A percentile compares a stretch with the other conserved stretches of the same genome.
These are phyloP conservation scores for Pocillopora grandis DNA, from an alignment of 92 coral and sea anemone genomes.

Conservation along the genomic window DNA sequence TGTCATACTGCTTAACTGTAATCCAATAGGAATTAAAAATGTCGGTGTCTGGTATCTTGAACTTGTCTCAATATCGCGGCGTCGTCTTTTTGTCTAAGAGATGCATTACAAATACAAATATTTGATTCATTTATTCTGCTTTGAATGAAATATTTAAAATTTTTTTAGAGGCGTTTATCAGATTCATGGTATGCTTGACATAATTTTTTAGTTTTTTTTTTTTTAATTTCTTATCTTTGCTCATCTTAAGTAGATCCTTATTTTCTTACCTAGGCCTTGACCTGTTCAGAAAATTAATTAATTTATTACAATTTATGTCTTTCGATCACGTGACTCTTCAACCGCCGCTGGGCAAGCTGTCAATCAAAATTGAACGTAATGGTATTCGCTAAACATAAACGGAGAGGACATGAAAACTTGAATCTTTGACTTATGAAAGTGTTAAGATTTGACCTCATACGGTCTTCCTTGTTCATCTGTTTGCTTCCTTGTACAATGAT, in stretches of 20 bases:
- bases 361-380: conserved; percentile 38
- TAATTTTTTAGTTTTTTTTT: background rate
- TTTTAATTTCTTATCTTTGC: background rate
- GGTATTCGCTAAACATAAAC: conserved; percentile 27
- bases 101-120: conserved; percentile 3
- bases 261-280: background rate
- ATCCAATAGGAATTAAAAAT: background rate
- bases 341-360: conserved; percentile 34
- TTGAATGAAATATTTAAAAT: background rate
- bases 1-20: background rate
- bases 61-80: background rate
- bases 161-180: background rate
- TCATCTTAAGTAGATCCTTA: background rate
- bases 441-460: conserved; percentile 61
- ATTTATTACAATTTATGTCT: background rate
- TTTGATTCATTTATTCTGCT: background rate
- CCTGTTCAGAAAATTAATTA: background rate
- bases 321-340: conserved; percentile 18
- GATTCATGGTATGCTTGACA: background rate
- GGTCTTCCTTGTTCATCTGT: conserved; percentile 29
- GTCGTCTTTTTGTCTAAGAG: conserved; percentile 8
- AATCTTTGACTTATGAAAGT: conserved; percentile 41
- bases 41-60: background rate
- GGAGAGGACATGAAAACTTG: background rate
- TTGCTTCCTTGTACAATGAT: conserved; percentile 43